phyloP scores from a whole-genome alignment of 2,888 invertebrate species.

The Entomobrya proxima region DNA sequence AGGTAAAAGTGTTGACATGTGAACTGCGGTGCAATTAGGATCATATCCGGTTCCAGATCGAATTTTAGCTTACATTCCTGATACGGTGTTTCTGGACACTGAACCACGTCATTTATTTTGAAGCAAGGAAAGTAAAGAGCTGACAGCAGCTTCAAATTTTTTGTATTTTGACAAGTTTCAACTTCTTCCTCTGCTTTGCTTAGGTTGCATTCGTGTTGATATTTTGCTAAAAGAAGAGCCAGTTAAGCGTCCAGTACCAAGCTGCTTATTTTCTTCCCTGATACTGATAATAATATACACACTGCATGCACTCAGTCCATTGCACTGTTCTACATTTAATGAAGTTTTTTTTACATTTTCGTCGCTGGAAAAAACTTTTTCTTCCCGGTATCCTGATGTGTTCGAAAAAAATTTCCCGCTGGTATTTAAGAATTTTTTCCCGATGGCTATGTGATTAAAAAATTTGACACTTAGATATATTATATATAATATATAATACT shows the following conservation, averaged over 20 bases:
- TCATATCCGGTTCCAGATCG: not conserved
- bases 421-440: no score
- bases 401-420: no score
- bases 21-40: conserved; percentile 25
- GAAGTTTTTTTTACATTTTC: no score
- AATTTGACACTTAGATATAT: no score
- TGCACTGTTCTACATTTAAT: no score
- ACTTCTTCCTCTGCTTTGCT: not conserved
- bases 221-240: not conserved
- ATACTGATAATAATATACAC: no score
- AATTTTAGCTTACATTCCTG: not conserved
- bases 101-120: not conserved
- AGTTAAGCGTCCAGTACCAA: conserved; percentile 32
- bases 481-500: no score
- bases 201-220: no score
- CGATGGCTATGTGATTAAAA: no score
- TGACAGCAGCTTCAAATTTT: not conserved
- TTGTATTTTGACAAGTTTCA: not conserved
- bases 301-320: no score
- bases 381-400: no score
- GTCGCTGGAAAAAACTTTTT: no score
- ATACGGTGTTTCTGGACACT: not conserved
- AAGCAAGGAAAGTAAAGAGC: not conserved
- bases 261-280: conserved; percentile 10
- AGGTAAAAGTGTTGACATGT: conserved; percentile 35